These are phyloP conservation scores for Scaptomyza parva DNA, from an alignment of 2,888 invertebrate genomes.

Conservation along the genomic window DNA sequence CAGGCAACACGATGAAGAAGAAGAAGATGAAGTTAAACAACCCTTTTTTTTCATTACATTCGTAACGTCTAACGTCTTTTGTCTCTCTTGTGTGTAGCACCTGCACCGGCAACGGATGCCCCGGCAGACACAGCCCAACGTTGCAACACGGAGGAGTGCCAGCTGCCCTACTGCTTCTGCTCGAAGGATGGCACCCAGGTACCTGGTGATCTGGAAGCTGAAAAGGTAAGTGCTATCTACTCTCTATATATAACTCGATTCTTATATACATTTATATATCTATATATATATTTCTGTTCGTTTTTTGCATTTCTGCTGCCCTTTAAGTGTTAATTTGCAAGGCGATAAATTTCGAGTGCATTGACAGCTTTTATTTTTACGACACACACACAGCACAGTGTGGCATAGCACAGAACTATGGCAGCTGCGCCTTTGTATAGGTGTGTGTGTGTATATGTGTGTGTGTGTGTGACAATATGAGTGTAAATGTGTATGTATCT, in stretches of 20 bases:
- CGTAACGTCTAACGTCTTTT: background rate
- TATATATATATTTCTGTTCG: conserved; percentile 4
- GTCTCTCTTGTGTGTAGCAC: conserved; percentile 87
- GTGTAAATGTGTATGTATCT: background rate
- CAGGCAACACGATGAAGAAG: background rate
- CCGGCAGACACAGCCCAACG: conserved; percentile 92
- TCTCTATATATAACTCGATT: background rate
- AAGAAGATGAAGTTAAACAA: background rate
- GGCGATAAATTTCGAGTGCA: conserved; percentile 76
- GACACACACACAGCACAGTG: conserved; percentile 62
- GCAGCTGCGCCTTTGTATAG: conserved; percentile 44
- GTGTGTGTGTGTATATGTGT: background rate
- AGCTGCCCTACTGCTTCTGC: conserved; percentile 95
- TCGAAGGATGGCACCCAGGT: conserved; percentile 95
- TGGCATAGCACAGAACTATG: conserved; percentile 36
- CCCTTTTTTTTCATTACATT: conserved; percentile 9
- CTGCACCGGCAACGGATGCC: conserved; percentile 92
- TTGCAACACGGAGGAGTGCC: conserved; percentile 91
- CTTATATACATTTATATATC: background rate
- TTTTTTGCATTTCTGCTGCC: conserved; percentile 31
- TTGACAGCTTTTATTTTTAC: conserved; percentile 78
- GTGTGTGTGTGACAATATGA: conserved; percentile 5
- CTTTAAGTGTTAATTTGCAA: conserved; percentile 78
- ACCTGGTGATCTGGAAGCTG: conserved; percentile 92
- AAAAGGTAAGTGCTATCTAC: conserved; percentile 88